Evolutionary conservation across 2,888 invertebrate genomes (phyloP).

Genomic region (Diarsia mendica): DNA sequence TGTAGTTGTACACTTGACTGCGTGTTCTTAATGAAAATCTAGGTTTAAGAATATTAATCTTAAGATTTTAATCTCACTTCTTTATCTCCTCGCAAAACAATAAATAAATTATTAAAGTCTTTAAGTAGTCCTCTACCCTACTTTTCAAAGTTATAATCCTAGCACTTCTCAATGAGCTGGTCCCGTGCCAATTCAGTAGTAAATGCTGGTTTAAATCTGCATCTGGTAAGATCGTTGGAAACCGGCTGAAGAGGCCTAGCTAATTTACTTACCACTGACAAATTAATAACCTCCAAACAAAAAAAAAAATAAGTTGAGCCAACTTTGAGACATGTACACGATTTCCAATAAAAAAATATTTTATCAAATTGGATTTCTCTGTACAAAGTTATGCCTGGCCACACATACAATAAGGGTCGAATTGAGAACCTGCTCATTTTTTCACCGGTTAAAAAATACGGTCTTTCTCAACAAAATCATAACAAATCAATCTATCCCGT

Average conservation of each 20-base stretch:
- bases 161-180: neutral
- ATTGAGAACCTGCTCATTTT: too few species aligned
- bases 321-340: too few species aligned
- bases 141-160: neutral
- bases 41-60: neutral
- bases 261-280: neutral
- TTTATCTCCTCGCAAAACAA: neutral
- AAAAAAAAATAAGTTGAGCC: neutral
- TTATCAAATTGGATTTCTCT: too few species aligned
- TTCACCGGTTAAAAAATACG: neutral
- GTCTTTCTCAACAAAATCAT: constrained; percentile 1
- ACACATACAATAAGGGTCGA: too few species aligned
- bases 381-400: too few species aligned
- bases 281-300: too few species aligned
- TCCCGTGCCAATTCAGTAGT: neutral
- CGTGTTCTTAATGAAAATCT: neutral
- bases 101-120: neutral
- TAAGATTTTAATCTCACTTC: neutral
- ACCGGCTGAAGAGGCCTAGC: neutral
- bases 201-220: neutral
- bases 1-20: neutral
- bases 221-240: neutral
- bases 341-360: too few species aligned
- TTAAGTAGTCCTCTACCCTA: neutral
- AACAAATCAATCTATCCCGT: constrained; percentile 21